Evolutionary conservation across 2,888 invertebrate genomes (phyloP).

Genomic region (Synergus gifuensis): DNA sequence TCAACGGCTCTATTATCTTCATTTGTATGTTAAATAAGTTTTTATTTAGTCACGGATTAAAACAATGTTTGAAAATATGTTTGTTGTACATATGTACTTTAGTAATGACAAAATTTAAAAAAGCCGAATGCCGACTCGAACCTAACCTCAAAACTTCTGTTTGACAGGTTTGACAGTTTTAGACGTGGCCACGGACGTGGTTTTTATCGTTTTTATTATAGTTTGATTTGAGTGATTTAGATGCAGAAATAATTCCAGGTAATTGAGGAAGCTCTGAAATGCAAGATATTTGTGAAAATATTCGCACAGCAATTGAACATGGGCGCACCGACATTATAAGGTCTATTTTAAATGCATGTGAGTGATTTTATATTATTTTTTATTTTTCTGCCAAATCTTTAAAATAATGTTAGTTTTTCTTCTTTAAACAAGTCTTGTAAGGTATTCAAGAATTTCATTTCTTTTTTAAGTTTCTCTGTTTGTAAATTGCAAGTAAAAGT

Average conservation of each 20-base stretch:
- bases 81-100: too few relatives aligned
- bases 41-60: background rate
- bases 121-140: background rate
- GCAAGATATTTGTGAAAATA: slow-evolving; percentile 78
- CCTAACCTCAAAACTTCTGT: background rate
- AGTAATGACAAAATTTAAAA: background rate
- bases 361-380: slow-evolving; percentile 62
- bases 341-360: slow-evolving; percentile 80
- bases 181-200: background rate
- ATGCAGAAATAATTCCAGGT: slow-evolving; percentile 17
- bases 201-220: slow-evolving; percentile 8
- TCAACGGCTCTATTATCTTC: background rate
- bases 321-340: slow-evolving; percentile 81
- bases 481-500: background rate
- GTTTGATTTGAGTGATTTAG: background rate
- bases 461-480: background rate
- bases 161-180: slow-evolving; percentile 13
- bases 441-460: background rate
- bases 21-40: background rate
- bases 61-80: too few relatives aligned
- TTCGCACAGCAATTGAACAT: slow-evolving; percentile 80
- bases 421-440: background rate
- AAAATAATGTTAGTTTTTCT: background rate
- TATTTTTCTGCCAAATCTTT: background rate
- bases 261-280: slow-evolving; percentile 60